phyloP scores from a whole-genome alignment of 2,888 invertebrate genomes.

The Phyllotreta striolata region DNA sequence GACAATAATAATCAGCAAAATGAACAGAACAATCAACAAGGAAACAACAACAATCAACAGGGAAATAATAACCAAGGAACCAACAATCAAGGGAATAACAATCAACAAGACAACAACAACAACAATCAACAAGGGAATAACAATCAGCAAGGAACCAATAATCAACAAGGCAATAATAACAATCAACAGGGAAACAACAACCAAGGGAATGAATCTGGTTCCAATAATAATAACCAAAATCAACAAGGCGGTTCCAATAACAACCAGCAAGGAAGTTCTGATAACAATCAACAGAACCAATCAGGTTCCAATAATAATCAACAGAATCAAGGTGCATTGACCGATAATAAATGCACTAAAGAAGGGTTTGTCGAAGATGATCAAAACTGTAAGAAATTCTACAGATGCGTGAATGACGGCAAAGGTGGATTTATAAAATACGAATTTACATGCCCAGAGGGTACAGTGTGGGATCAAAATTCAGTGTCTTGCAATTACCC shows the following conservation, averaged over 20 bases:
- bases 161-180: slow-evolving; percentile 12
- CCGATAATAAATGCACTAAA: slow-evolving; percentile 60
- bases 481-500: slow-evolving; percentile 70
- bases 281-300: slow-evolving; percentile 17
- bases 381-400: slow-evolving; percentile 77
- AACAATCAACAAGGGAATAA: slow-evolving; percentile 23
- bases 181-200: slow-evolving; percentile 7
- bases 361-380: slow-evolving; percentile 79
- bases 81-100: no score
- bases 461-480: slow-evolving; percentile 76
- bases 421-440: slow-evolving; percentile 66
- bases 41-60: neutral
- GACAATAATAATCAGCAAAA: slow-evolving; percentile 26
- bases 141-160: slow-evolving; percentile 14
- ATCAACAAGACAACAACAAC: neutral
- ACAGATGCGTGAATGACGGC: slow-evolving; percentile 75
- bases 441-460: slow-evolving; percentile 73
- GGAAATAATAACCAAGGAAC: slow-evolving; percentile 19
- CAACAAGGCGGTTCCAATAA: slow-evolving; percentile 13
- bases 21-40: neutral
- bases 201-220: slow-evolving; percentile 2
- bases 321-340: slow-evolving; percentile 4
- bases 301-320: slow-evolving; percentile 6
- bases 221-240: slow-evolving; percentile 8
- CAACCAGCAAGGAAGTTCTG: neutral